phyloP scores from a whole-genome alignment of 2,797 vertebrate species.

The Cyprinodon diabolis region DNA sequence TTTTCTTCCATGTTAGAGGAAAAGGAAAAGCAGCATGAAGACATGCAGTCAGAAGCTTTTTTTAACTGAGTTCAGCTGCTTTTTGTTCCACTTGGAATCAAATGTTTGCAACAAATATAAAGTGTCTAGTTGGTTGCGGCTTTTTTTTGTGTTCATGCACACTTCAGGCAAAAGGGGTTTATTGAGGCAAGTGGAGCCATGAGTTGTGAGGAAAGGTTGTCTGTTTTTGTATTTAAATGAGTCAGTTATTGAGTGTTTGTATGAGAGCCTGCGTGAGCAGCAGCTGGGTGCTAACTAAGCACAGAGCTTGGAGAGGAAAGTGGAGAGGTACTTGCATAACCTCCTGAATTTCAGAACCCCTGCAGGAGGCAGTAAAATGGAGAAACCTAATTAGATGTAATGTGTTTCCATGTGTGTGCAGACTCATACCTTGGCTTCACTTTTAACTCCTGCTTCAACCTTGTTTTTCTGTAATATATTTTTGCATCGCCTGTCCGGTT shows the following conservation, averaged over 20 bases:
- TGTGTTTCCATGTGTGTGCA: slow-evolving; percentile 5
- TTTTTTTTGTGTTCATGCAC: slow-evolving; percentile 11
- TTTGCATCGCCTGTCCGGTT: slow-evolving; percentile 3
- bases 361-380: slow-evolving; percentile 28
- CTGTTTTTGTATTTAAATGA: slow-evolving; percentile 7
- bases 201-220: slow-evolving; percentile 25
- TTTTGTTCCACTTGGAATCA: slow-evolving; percentile 8
- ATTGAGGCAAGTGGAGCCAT: slow-evolving; percentile 41
- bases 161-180: slow-evolving; percentile 31
- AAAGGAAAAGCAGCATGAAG: background rate
- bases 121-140: slow-evolving; percentile 16
- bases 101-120: too few relatives aligned
- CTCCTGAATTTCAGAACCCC: slow-evolving; percentile 57
- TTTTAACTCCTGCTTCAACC: background rate
- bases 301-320: slow-evolving; percentile 30
- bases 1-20: background rate
- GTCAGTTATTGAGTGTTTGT: slow-evolving; percentile 35
- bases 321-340: slow-evolving; percentile 44
- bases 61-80: background rate
- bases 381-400: slow-evolving; percentile 36
- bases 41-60: slow-evolving; percentile 6
- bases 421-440: background rate
- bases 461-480: slow-evolving; percentile 13
- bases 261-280: slow-evolving; percentile 20
- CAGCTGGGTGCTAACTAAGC: slow-evolving; percentile 58